phyloP scores from a whole-genome alignment of 1,140 invertebrate species.

The Aphelinus certus region DNA sequence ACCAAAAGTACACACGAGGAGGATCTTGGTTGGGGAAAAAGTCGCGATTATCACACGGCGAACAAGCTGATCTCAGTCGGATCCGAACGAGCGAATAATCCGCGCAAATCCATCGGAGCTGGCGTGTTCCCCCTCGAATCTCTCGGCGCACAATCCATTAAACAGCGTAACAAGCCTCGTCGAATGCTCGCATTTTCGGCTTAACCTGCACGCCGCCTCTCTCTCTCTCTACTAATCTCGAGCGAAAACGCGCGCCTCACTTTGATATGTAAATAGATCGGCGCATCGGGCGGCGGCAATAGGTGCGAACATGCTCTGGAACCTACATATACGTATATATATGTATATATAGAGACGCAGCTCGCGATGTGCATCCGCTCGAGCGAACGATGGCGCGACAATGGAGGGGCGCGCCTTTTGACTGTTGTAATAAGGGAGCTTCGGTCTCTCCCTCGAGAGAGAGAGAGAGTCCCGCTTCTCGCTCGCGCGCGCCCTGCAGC shows the following conservation, averaged over 20 bases:
- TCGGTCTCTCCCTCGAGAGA: background rate
- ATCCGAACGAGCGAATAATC: too few species aligned
- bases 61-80: too few species aligned
- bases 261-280: constrained; percentile 63
- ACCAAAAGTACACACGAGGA: too few species aligned
- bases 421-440: background rate
- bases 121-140: constrained; percentile 11
- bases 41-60: too few species aligned
- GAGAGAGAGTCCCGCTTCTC: too few species aligned
- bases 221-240: background rate
- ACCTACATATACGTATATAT: too few species aligned
- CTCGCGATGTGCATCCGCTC: constrained; percentile 63
- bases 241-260: constrained; percentile 49
- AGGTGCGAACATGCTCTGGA: background rate
- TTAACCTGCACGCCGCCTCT: constrained; percentile 18
- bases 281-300: constrained; percentile 22
- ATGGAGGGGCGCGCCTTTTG: too few species aligned
- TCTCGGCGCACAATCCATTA: constrained; percentile 30
- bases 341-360: background rate
- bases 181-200: constrained; percentile 30
- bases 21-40: too few species aligned
- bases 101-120: too few species aligned
- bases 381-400: constrained; percentile 43
- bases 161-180: constrained; percentile 36
- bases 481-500: too few species aligned